Percentiles rank a stretch among this genome's conserved stretches.
Evolutionary conservation across 2,113 vertebrate genomes (phyloP).

Genomic region (Jaculus jaculus): DNA sequence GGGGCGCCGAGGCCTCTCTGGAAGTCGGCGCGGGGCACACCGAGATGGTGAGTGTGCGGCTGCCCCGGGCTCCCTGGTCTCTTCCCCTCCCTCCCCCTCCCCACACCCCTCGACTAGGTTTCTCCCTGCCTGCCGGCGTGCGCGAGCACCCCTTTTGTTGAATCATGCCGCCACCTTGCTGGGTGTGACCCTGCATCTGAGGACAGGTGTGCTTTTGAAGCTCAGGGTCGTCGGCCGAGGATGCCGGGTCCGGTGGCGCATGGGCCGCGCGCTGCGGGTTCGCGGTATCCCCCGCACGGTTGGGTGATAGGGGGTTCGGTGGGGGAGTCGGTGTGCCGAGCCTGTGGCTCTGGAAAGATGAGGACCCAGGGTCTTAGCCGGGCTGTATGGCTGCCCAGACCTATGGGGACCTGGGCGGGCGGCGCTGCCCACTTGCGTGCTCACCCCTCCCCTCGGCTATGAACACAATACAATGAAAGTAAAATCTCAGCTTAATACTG

Average conservation of each 20-base stretch:
- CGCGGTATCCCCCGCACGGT: background rate
- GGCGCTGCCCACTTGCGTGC: no score
- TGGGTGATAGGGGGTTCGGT: no score
- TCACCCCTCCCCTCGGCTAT: no score
- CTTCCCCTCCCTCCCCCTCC: fast-evolving
- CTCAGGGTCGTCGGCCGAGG: background rate
- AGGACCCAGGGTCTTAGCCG: no score
- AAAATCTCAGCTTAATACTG: no score
- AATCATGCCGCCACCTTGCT: background rate
- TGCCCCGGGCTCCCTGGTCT: fast-evolving
- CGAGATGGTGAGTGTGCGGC: background rate
- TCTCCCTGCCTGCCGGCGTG: background rate
- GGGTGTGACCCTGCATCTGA: background rate
- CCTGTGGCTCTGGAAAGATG: no score
- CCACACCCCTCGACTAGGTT: no score
- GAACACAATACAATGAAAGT: no score
- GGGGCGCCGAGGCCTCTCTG: background rate
- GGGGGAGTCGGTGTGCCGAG: no score
- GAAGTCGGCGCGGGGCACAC: background rate
- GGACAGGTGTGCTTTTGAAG: background rate
- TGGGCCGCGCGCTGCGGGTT: background rate
- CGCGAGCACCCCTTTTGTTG: background rate
- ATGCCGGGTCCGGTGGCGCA: background rate
- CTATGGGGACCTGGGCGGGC: no score
- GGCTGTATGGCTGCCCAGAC: no score